These are phyloP conservation scores for Hydrochoerus hydrochaeris DNA, from an alignment of 2,113 vertebrate genomes.

Conservation along the genomic window DNA sequence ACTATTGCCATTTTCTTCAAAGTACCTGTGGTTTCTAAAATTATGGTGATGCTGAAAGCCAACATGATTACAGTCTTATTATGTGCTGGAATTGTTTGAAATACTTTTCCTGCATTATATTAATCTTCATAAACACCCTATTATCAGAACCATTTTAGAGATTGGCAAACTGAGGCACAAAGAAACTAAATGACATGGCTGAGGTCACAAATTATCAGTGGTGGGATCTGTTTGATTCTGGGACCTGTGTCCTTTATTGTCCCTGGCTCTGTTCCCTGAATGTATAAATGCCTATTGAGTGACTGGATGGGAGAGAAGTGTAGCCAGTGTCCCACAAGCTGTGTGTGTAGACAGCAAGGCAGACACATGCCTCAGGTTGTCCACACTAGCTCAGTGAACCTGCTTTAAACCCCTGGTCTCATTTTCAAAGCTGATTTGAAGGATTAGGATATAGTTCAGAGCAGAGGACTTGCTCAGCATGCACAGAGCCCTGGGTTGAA, in stretches of 20 bases:
- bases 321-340: background rate
- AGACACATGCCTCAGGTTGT: background rate
- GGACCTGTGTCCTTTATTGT: background rate
- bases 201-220: background rate
- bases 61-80: background rate
- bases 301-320: background rate
- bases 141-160: conserved; percentile 37
- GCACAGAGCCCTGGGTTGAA: background rate
- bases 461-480: background rate
- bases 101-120: background rate
- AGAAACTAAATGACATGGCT: background rate
- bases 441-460: background rate
- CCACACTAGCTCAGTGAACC: background rate
- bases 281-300: background rate
- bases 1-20: background rate
- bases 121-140: background rate
- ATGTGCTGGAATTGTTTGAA: background rate
- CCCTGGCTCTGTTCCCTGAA: background rate
- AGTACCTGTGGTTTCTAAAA: background rate
- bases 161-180: background rate
- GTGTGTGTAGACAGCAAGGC: background rate
- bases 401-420: background rate
- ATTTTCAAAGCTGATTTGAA: conserved; percentile 6
- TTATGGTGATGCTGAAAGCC: background rate
- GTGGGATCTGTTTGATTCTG: background rate